Percentiles rank a stretch among this genome's conserved stretches.
phyloP scores from a whole-genome alignment of 2,797 vertebrate genomes.

The Labeo calbasu region DNA sequence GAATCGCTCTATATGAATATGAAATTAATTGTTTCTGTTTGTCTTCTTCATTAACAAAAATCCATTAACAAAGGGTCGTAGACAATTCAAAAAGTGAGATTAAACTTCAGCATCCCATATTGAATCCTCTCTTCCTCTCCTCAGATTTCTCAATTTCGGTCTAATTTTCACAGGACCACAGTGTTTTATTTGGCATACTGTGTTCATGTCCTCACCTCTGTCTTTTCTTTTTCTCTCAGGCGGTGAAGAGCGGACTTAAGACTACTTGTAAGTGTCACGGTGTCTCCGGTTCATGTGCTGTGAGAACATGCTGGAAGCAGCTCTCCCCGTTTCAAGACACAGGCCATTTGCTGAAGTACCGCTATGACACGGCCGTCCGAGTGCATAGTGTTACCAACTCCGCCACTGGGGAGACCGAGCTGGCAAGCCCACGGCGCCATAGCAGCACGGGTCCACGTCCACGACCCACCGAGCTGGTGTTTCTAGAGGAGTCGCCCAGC shows the following conservation, averaged over 20 bases:
- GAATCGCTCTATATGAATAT: background rate
- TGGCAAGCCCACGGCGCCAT: constrained; percentile 76
- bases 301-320: constrained; percentile 98
- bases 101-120: background rate
- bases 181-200: background rate
- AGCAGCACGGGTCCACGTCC: constrained; percentile 54
- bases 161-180: background rate
- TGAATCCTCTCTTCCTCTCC: background rate
- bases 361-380: constrained; percentile 87
- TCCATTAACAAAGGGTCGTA: background rate
- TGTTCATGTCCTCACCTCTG: constrained; percentile 9
- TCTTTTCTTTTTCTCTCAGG: constrained; percentile 72
- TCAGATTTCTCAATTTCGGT: background rate
- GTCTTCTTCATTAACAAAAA: background rate
- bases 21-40: background rate
- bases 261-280: constrained; percentile 99
- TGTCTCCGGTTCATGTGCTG: constrained; percentile 94
- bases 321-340: constrained; percentile 95
- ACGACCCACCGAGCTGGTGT: constrained; percentile 87
- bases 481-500: constrained; percentile 95
- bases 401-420: constrained; percentile 89
- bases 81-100: background rate
- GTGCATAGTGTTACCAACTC: constrained; percentile 92
- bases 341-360: constrained; percentile 88
- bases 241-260: constrained; percentile 93